Base-by-base conservation (phyloP, 2,797 vertebrate species). In the Scomberomorus guttatus region DNA sequence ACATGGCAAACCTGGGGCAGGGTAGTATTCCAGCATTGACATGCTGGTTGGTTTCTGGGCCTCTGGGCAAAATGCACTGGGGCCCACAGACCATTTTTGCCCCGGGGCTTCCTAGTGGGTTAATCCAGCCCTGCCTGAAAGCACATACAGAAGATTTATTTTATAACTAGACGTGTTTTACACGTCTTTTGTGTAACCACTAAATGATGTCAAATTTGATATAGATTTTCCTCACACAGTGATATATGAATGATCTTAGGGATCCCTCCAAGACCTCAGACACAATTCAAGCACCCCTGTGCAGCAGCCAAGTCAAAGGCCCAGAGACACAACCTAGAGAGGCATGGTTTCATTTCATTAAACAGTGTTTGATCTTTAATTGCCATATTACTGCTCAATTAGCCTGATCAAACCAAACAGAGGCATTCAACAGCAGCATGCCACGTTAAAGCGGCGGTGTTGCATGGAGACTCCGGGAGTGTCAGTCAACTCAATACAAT, bases 361-460 rank as follows among this genome's bases (percentile, higher is more conserved):
- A 88, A 79, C 63, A 64, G 27, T 17, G 25, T 85, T 90, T 92
- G 87, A 88, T 90, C 82, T 91, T 80, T 91, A 90, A 91, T 88
- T 87, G 86, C 72, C 58, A 37, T 73, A 81, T 89, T 82, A 88
- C 67, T 3, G 70, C 80, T n/a, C 57, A 85, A 88, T 89, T 88
- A 62, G 54, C 12, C 20, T 52, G 81, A 93, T 91, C 89, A 87
- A 82, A 87, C 75, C 82, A 69, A 71, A 77, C 72, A 14, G 68
- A 87, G 81, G 18, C 68, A 29, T 80, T 82, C 50, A 64, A 13
- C 60, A 63, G 72, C 42, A 29, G 37, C 74, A 46, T 3, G 25
- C 4, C 39, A 22, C 77, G 69, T 71, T 80, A 68, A 75, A 73
- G 84, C 18, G 2, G 1, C 22, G 64, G 20, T 70, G 87, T 80